Evolutionary conservation across 2,888 invertebrate species (phyloP).

Genomic region (Andrena fulva): DNA sequence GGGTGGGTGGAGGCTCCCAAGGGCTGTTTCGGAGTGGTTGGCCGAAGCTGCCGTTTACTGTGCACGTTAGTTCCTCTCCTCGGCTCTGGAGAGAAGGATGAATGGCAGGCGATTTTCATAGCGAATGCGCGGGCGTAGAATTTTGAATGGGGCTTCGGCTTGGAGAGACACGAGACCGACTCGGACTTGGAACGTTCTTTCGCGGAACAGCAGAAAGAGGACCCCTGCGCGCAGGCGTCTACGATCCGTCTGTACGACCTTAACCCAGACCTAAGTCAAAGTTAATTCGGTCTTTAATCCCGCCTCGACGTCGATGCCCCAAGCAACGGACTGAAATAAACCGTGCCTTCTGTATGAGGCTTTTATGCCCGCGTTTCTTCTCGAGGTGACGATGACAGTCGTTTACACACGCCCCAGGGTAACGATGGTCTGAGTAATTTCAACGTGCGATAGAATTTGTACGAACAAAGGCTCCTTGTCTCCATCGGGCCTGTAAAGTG

Average conservation of each 20-base stretch:
- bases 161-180: not conserved
- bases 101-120: not conserved
- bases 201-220: not conserved
- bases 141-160: not conserved
- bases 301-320: slow-evolving; percentile 30
- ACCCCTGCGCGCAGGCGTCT: slow-evolving; percentile 28
- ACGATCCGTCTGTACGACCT: slow-evolving; percentile 31
- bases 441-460: too few relatives aligned
- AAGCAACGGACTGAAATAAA: slow-evolving; percentile 13
- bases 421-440: not conserved
- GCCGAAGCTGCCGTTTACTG: not conserved
- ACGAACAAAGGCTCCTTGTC: too few relatives aligned
- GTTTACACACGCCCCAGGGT: not conserved
- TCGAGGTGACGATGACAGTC: not conserved
- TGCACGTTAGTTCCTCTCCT: not conserved
- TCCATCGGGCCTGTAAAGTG: too few relatives aligned
- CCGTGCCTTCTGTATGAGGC: not conserved
- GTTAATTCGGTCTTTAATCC: slow-evolving; percentile 51
- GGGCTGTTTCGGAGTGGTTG: not conserved
- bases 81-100: not conserved
- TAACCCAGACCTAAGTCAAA: slow-evolving; percentile 58
- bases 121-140: not conserved
- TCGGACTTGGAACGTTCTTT: not conserved
- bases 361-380: not conserved
- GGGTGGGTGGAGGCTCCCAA: not conserved